Conservation (phyloP, 2,888 invertebrate genomes). For the Drosophila pseudotakahashii region DNA sequence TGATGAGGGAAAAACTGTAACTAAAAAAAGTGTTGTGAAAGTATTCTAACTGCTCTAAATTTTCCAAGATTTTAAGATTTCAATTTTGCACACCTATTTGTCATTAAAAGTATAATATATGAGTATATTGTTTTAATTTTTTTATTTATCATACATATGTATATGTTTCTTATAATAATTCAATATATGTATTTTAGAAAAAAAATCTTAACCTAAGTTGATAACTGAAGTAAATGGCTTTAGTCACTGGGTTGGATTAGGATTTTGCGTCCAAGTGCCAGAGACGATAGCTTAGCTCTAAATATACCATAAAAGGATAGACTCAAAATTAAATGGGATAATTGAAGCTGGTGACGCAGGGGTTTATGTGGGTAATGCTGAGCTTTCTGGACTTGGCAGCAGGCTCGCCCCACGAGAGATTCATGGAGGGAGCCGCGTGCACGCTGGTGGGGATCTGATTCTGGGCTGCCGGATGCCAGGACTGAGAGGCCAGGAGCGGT, state of each 20-base stretch:
- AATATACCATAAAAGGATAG: not conserved
- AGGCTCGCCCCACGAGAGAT: constrained; percentile 73
- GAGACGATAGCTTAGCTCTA: constrained; percentile 34
- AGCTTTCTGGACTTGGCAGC: constrained; percentile 61
- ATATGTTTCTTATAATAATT: not conserved
- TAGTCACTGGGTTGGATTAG: constrained; percentile 58
- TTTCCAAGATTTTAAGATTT: no score
- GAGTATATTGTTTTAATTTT: not conserved
- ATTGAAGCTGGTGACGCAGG: constrained; percentile 51
- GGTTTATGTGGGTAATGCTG: constrained; percentile 60
- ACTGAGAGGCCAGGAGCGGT: constrained; percentile 24
- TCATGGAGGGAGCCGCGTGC: constrained; percentile 57
- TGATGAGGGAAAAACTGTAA: constrained; percentile 3
- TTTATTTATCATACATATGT: not conserved
- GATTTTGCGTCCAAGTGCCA: constrained; percentile 58
- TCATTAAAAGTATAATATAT: no score
- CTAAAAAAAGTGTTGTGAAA: not conserved
- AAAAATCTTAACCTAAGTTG: constrained; percentile 1
- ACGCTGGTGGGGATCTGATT: constrained; percentile 24
- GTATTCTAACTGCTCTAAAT: no score
- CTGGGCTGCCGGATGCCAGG: constrained; percentile 15
- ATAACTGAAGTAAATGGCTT: constrained; percentile 8
- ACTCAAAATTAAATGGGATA: constrained; percentile 45
- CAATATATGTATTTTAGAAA: not conserved
- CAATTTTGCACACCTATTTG: no score